Evolutionary conservation across 2,888 invertebrate species (phyloP).

Genomic region (Lochmaea capreae): DNA sequence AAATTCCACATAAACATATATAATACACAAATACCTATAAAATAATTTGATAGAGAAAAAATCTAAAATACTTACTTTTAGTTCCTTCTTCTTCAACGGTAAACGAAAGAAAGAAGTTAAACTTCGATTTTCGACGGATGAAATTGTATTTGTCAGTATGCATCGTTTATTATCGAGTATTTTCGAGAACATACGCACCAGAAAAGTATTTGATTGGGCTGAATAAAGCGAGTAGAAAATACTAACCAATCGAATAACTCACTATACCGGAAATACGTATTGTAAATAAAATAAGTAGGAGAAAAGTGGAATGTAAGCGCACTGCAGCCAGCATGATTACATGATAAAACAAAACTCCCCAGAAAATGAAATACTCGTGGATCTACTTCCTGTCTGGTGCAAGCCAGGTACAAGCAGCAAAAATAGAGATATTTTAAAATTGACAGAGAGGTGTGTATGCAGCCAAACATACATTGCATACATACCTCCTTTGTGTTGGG

Average conservation of each 20-base stretch:
- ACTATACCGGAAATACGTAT: background rate
- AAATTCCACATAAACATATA: background rate
- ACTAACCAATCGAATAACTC: conserved; percentile 2
- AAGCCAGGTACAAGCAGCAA: no score
- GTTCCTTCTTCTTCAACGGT: conserved; percentile 17
- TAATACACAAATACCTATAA: background rate
- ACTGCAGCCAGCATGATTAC: no score
- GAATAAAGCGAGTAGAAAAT: background rate
- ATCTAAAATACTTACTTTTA: conserved; percentile 9
- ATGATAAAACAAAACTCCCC: no score
- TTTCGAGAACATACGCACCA: background rate
- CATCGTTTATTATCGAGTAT: background rate
- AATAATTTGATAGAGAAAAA: background rate
- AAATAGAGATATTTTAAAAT: no score
- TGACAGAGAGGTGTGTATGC: no score
- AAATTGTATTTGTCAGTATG: background rate
- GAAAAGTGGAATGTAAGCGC: background rate
- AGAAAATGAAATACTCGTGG: no score
- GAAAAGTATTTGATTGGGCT: background rate
- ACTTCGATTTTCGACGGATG: background rate
- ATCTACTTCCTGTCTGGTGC: no score
- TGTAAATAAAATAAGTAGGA: background rate
- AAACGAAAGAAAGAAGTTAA: conserved; percentile 13
- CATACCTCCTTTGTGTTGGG: no score
- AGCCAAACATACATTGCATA: no score